These are phyloP conservation scores for Cherax quadricarinatus DNA, from an alignment of 1,140 invertebrate genomes.

Conservation along the genomic window DNA sequence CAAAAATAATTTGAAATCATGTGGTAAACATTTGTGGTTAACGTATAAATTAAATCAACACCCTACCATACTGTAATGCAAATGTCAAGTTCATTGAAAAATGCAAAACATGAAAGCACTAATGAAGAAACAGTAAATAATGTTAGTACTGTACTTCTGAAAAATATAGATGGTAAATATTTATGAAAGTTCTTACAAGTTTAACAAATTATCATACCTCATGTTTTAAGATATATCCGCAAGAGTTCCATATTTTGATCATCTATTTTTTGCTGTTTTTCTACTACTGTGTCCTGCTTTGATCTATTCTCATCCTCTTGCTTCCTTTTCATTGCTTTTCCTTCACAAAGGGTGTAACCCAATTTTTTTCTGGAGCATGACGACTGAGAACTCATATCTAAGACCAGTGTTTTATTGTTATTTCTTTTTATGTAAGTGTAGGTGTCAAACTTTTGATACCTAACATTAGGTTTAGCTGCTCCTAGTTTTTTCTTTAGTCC, in stretches of 20 bases:
- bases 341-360: background rate
- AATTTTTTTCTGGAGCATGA: background rate
- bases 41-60: no score
- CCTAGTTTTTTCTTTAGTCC: background rate
- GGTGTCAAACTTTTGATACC: constrained; percentile 6
- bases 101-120: no score
- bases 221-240: background rate
- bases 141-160: no score
- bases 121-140: no score
- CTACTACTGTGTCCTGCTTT: background rate
- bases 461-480: background rate
- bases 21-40: no score
- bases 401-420: background rate
- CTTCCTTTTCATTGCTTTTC: background rate
- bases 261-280: constrained; percentile 7
- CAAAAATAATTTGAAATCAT: no score
- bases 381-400: background rate
- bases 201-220: background rate
- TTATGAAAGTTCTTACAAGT: no score
- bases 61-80: no score
- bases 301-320: background rate
- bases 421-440: constrained; percentile 8
- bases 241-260: constrained; percentile 8
- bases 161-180: no score
- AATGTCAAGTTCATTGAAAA: no score